These are phyloP conservation scores for Phaethon lepturus DNA, from an alignment of 2,113 vertebrate species.

Conservation along the genomic window DNA sequence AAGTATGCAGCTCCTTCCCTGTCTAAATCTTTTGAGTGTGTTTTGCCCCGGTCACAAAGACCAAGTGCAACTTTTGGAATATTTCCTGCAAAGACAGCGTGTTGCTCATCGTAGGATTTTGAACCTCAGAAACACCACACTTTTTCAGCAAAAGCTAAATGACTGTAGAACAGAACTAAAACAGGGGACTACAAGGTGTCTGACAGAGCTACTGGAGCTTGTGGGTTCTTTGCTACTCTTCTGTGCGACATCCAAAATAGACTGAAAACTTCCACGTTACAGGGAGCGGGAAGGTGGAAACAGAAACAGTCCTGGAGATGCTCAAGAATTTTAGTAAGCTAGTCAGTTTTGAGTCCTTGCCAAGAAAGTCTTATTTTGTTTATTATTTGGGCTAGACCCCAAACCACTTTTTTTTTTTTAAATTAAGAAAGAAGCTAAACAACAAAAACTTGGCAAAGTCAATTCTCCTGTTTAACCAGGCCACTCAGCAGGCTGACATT, in stretches of 20 bases:
- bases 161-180: neutral
- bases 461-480: conserved; percentile 14
- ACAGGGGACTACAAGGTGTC: neutral
- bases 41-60: neutral
- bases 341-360: neutral
- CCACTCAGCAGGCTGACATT: conserved; percentile 3
- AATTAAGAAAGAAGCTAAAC: neutral
- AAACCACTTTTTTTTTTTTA: neutral
- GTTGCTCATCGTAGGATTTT: neutral
- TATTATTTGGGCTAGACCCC: conserved; percentile 19
- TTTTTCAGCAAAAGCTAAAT: neutral
- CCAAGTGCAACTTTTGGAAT: neutral
- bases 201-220: neutral
- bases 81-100: neutral
- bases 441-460: conserved; percentile 13
- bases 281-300: neutral
- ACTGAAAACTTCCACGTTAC: neutral
- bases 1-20: neutral
- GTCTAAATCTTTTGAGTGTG: neutral
- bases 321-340: conserved; percentile 1
- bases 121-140: neutral
- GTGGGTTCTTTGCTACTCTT: neutral
- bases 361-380: conserved; percentile 30
- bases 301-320: neutral
- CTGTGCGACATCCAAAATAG: neutral